A percentile compares a stretch with the other conserved stretches of the same genome.
phyloP scores from a whole-genome alignment of 2,113 vertebrate genomes.

The Merops nubicus region DNA sequence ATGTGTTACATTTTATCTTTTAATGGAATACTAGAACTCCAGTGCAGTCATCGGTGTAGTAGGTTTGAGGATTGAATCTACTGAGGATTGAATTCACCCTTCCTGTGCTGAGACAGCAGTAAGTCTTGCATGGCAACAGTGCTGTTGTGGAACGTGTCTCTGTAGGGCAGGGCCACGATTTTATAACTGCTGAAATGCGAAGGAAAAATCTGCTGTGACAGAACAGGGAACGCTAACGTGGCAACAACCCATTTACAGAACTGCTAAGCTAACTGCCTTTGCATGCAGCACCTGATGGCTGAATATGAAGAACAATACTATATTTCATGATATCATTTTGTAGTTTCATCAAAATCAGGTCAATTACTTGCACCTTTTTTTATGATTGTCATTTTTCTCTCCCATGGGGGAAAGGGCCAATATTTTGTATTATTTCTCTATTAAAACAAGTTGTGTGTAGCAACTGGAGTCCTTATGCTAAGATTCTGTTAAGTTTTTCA shows the following conservation, averaged over 20 bases:
- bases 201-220: not conserved
- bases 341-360: not conserved
- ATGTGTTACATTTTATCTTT: constrained; percentile 2
- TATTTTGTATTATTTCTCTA: not conserved
- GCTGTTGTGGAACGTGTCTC: not conserved
- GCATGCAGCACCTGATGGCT: not conserved
- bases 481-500: not conserved
- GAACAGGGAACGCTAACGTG: not conserved
- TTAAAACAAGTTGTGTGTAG: not conserved
- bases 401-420: not conserved
- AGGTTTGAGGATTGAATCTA: not conserved
- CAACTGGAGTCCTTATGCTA: not conserved
- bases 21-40: not conserved
- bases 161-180: not conserved
- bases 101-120: constrained; percentile 40
- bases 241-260: not conserved
- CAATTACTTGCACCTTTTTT: not conserved
- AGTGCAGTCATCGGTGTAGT: not conserved
- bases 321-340: not conserved
- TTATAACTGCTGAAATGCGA: not conserved
- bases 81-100: not conserved
- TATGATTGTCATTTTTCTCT: not conserved
- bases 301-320: not conserved
- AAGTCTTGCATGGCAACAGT: not conserved
- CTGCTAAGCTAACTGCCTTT: not conserved